Conservation (phyloP, 2,797 vertebrate genomes). For the Cuniculus paca region DNA sequence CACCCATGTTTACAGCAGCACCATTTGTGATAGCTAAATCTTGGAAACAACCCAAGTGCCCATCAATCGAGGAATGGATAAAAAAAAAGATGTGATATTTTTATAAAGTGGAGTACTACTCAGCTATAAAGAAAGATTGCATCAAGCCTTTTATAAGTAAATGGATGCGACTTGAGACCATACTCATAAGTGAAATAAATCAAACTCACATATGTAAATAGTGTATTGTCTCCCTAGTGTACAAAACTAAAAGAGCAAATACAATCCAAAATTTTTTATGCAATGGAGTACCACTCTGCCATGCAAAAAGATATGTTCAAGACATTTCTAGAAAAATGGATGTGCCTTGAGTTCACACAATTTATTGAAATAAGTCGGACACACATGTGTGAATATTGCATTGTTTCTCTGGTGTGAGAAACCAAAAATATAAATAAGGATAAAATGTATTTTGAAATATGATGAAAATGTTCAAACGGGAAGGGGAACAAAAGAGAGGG, state of each 20-base stretch:
- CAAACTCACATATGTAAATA: too few relatives aligned
- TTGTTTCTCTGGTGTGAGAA: background rate
- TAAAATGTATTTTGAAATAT: background rate
- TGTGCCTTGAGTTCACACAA: background rate
- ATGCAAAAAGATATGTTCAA: background rate
- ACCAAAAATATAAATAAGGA: background rate
- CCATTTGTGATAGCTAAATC: background rate
- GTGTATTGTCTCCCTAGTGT: too few relatives aligned
- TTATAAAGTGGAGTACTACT: too few relatives aligned
- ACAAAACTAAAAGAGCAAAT: too few relatives aligned
- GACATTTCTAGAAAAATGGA: background rate
- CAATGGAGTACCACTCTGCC: background rate
- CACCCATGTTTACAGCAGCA: background rate
- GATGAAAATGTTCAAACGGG: background rate
- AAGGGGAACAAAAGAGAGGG: background rate
- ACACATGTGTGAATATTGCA: background rate
- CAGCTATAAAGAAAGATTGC: too few relatives aligned
- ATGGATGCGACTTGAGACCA: too few relatives aligned
- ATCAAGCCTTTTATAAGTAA: too few relatives aligned
- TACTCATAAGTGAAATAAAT: too few relatives aligned
- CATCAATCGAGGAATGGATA: background rate
- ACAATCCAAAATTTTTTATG: background rate
- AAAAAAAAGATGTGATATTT: too few relatives aligned
- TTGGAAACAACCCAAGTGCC: background rate
- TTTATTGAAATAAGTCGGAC: background rate